These are phyloP conservation scores for Rhinolophus sinicus DNA, from an alignment of 2,113 vertebrate species.

Conservation along the genomic window DNA sequence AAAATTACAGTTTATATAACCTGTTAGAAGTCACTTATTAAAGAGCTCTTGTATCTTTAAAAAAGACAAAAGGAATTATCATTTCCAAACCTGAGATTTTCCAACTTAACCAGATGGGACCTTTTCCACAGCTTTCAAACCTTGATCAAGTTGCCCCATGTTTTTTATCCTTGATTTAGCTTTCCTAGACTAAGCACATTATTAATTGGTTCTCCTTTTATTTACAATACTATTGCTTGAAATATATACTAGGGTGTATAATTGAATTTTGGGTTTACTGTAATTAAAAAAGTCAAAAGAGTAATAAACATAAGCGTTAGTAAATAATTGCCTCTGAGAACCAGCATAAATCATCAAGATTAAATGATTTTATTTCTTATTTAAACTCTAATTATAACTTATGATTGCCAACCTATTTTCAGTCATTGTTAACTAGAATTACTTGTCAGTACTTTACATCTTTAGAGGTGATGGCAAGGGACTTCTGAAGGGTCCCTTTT, in stretches of 20 bases:
- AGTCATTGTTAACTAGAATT: constrained; percentile 68
- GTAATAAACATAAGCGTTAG: constrained; percentile 83
- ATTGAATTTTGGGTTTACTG: constrained; percentile 86
- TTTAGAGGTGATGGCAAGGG: neutral
- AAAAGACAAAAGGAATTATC: neutral
- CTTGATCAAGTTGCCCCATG: constrained; percentile 61
- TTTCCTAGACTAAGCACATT: constrained; percentile 86
- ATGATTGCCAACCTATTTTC: constrained; percentile 80
- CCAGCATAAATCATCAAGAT: constrained; percentile 83
- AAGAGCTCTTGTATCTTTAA: neutral
- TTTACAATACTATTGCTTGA: constrained; percentile 83
- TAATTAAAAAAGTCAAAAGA: constrained; percentile 88
- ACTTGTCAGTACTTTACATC: constrained; percentile 55
- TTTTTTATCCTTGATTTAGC: constrained; percentile 80
- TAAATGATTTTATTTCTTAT: constrained; percentile 85
- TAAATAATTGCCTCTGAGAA: constrained; percentile 85
- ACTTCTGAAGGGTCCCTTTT: neutral
- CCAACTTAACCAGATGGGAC: constrained; percentile 21
- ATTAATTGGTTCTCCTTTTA: constrained; percentile 85
- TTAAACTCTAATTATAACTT: constrained; percentile 85
- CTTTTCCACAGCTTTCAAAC: constrained; percentile 43
- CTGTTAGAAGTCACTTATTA: constrained; percentile 32
- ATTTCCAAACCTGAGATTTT: constrained; percentile 56
- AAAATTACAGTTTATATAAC: constrained; percentile 47
- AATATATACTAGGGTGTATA: constrained; percentile 82